Conservation (phyloP, 1,140 invertebrate genomes). For the Leptopilina boulardi region DNA sequence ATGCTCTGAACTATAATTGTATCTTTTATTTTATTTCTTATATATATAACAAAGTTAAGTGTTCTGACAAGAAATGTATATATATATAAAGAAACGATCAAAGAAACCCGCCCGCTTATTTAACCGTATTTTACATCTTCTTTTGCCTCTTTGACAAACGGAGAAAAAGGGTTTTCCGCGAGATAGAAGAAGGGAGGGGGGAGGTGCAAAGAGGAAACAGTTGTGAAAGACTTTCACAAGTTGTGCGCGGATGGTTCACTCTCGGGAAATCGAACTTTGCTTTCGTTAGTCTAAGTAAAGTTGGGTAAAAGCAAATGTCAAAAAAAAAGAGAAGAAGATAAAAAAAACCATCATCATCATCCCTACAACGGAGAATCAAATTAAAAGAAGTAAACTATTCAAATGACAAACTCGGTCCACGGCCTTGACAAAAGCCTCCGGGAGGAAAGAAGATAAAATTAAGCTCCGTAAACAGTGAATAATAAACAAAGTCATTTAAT, state of each 20-base stretch:
- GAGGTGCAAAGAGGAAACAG: neutral
- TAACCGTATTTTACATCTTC: neutral
- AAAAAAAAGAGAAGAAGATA: neutral
- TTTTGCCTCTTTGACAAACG: neutral
- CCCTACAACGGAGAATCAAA: neutral
- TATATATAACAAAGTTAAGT: too few species aligned
- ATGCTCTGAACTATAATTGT: neutral
- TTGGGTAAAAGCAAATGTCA: neutral
- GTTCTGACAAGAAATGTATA: too few species aligned
- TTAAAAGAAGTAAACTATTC: conserved; percentile 3
- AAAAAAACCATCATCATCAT: too few species aligned
- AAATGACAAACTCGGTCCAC: neutral
- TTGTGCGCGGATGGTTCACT: conserved; percentile 17
- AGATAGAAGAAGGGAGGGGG: too few species aligned
- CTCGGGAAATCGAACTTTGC: conserved; percentile 25
- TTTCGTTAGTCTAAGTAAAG: conserved; percentile 14
- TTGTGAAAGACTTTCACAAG: conserved; percentile 23
- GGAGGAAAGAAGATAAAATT: neutral
- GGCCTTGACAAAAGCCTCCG: neutral
- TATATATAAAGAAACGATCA: neutral
- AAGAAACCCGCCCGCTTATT: conserved; percentile 2
- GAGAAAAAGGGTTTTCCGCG: neutral
- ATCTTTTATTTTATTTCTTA: neutral
- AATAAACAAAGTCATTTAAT: neutral
- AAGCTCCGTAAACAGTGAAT: conserved; percentile 10